phyloP scores from a whole-genome alignment of 2,888 invertebrate species.

The Pterobdella sp. region DNA sequence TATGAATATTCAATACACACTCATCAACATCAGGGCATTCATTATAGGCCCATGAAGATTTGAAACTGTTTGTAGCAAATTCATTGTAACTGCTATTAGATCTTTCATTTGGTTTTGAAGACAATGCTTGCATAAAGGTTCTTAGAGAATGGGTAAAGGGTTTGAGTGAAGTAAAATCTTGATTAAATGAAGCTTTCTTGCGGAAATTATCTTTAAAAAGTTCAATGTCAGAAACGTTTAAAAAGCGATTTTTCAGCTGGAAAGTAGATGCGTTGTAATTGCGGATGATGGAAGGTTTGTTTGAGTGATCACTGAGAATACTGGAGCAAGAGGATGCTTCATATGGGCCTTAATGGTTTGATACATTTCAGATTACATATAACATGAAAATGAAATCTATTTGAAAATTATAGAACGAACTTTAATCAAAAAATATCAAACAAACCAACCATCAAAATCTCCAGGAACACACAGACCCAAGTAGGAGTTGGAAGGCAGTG shows the following conservation, averaged over 20 bases:
- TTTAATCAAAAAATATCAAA: no score
- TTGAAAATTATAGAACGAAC: no score
- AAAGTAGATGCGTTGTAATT: neutral
- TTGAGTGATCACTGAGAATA: neutral
- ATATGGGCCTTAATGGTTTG: conserved; percentile 18
- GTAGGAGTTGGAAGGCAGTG: conserved; percentile 76
- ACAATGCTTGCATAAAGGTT: conserved; percentile 54
- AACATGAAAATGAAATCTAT: no score
- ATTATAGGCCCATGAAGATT: conserved; percentile 31
- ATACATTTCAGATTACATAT: no score
- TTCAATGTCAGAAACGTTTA: neutral
- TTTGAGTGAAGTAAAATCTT: conserved; percentile 55
- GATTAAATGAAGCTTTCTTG: conserved; percentile 61
- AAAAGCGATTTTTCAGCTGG: neutral
- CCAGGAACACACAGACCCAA: conserved; percentile 58
- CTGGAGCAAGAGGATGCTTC: neutral
- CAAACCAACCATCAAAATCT: conserved; percentile 48
- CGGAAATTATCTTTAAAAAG: neutral
- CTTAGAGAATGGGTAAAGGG: conserved; percentile 43
- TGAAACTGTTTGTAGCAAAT: neutral
- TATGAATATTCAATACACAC: conserved; percentile 75
- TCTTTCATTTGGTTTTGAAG: neutral
- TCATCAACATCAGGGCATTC: conserved; percentile 77
- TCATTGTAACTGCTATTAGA: neutral
- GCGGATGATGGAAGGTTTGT: neutral